Conservation (phyloP, 1,140 invertebrate genomes). For the Vanessa atalanta region DNA sequence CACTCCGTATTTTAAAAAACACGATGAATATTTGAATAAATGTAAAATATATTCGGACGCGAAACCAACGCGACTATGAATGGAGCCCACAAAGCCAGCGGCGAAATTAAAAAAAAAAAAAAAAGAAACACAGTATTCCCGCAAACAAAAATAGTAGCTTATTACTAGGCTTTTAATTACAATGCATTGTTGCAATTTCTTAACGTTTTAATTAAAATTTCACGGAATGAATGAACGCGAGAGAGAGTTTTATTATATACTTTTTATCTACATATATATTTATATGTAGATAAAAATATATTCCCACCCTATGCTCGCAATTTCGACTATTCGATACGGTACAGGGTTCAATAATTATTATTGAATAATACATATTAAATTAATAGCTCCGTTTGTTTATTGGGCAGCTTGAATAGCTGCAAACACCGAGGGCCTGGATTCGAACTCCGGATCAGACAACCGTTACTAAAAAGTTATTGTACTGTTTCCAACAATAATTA, state of each 20-base stretch:
- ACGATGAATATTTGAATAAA: not conserved
- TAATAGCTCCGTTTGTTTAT: too few species aligned
- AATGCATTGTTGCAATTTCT: slow-evolving; percentile 18
- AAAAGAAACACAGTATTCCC: not conserved
- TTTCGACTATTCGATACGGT: too few species aligned
- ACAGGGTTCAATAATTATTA: too few species aligned
- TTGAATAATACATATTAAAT: too few species aligned
- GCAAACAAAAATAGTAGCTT: slow-evolving; percentile 11
- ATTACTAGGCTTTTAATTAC: slow-evolving; percentile 15
- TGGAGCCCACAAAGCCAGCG: not conserved
- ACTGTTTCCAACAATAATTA: too few species aligned
- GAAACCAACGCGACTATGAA: not conserved
- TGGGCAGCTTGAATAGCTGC: too few species aligned
- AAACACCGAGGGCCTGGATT: too few species aligned
- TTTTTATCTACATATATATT: not conserved
- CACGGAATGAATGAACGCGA: slow-evolving; percentile 13
- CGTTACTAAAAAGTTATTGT: too few species aligned
- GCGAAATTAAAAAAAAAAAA: not conserved
- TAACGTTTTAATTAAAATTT: slow-evolving; percentile 26
- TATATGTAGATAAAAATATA: too few species aligned
- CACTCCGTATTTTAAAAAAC: too few species aligned
- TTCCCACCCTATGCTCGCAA: not conserved
- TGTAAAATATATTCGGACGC: not conserved
- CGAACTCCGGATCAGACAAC: too few species aligned
- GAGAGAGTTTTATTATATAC: not conserved